Evolutionary conservation across 2,797 vertebrate species (phyloP).

Genomic region (Alcedo quadribrachys): DNA sequence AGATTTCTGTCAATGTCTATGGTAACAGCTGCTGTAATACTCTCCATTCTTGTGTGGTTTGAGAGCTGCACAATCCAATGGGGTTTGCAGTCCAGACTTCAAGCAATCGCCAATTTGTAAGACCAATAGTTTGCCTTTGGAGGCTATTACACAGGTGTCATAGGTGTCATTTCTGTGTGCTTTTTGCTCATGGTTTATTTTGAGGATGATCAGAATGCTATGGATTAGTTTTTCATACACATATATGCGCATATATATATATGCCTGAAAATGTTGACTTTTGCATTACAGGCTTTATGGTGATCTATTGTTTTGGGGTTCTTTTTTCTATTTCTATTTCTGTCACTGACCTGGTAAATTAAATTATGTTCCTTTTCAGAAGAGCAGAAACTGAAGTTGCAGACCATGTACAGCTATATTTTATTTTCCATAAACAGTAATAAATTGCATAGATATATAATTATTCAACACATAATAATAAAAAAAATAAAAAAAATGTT

Average conservation of each 20-base stretch:
- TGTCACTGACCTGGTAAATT: not conserved
- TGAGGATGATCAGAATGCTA: not conserved
- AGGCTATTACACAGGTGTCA: constrained; percentile 7
- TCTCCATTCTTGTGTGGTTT: constrained; percentile 30
- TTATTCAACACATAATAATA: not conserved
- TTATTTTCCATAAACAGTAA: not conserved
- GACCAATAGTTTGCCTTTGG: not conserved
- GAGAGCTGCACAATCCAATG: constrained; percentile 26
- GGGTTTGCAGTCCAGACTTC: constrained; percentile 51
- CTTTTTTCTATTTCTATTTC: not conserved
- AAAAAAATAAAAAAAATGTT: not conserved
- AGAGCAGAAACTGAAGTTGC: not conserved
- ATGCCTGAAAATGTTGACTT: not conserved
- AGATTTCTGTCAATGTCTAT: constrained; percentile 53
- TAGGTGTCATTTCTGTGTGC: not conserved
- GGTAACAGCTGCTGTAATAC: constrained; percentile 53
- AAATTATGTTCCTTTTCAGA: not conserved
- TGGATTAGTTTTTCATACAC: not conserved
- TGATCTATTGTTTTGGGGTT: not conserved
- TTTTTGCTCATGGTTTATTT: constrained; percentile 22
- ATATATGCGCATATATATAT: not conserved
- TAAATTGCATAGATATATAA: not conserved
- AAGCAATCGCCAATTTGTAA: constrained; percentile 44
- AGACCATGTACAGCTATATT: not conserved
- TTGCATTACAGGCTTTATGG: not conserved